Base-by-base conservation (phyloP, 2,113 vertebrate genomes). In the Cryptomyrus ogoouensis region DNA sequence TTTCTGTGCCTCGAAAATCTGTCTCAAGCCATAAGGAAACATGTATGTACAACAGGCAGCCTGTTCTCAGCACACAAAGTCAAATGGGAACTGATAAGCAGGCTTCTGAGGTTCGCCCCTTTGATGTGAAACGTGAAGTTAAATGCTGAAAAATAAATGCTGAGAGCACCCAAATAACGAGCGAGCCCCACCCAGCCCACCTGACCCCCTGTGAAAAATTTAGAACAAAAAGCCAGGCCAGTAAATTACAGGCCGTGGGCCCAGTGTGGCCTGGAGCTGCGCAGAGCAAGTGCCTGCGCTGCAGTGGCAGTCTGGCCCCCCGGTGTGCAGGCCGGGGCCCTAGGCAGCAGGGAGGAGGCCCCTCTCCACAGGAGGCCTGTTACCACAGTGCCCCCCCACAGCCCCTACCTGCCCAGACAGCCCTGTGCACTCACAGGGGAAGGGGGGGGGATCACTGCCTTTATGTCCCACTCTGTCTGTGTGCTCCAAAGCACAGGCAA, bases 161-260 rank as follows among this genome's bases (percentile, higher is more conserved):
- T 35, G 27, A 83, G 5, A 83, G 31, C 42, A 83, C 19, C 70
- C 3, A 58, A 83, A 56, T 56, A 42, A 56, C 5, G 50, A 44
- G 47, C 35, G 10, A 52, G 21, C 21, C 58, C 3, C 88, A 70
- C 88, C 88, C 87, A 19, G 77, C 31, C 77, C 77, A 44, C 42
- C 39, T 66, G 44, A 77, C 74, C 47, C 46, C n/a, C 17, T 74
- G 84, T 15, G 85, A 27, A 80, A 46, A 88, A 91, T 89, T 77
- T 31, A 66, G 47, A 62, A 88, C 44, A 66, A 90, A 89, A 89
- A 88, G 53, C 46, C 47, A 88, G 44, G 89, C 42, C 27, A 70
- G 62, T 88, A 94, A 94, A 94, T 95, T 93, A 94, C 92, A 95
- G 94, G 93, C 90, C 91, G 46, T 44, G 56, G 89, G 90, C 19